Evolutionary conservation across 2,888 invertebrate species (phyloP), one percentile per base, ranked within the genome.

Genomic region (Allygus modestus): DNA sequence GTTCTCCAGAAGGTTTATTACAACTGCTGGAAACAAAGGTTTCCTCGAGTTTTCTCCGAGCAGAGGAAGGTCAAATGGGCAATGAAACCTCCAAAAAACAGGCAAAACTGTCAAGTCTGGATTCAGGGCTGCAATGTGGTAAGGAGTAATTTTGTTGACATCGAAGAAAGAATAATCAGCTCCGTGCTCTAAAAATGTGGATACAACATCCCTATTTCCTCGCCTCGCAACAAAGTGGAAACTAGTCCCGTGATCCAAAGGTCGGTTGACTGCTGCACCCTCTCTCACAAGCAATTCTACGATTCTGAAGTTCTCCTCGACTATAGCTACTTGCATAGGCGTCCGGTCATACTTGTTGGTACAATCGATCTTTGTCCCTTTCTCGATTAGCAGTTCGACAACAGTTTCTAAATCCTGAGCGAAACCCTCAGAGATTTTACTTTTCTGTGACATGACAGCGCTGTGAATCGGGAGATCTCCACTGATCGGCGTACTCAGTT

Each of bases 201-300:
- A 9, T 4, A 79, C 58, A 11, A 79, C 51, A 2, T 79, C 79
- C 1, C 9, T 28, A 20, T 51, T 54, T 37, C 26, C 58, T 17
- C 20, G 23, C 31, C 51, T 54, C 0, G 54, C 33, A n/a, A 79
- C 79, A 79, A 51, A 79, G 51, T 77, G 75, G 75, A 77, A 77
- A 46, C 37, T 28, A 5, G 75, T 77, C 17, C 46, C 75, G 11
- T 46, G 46, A 46, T 77, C 75, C 46, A 77, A 28, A 37, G 28
- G 28, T 51, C 37, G 20, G 23, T 54, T 58, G 33, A 79, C 37
- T 20, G 31, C 20, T 20, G 58, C 54, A n/a, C 79, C 79, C 37
- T 79, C 58, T 37, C 33, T 79, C 4, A 79, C 58, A 15, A 79
- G 37, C 2, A 58, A n/a, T 11, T 79, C 23, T 15, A 51, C 51